phyloP scores from a whole-genome alignment of 2,888 invertebrate species.

The Drosophila falleni region DNA sequence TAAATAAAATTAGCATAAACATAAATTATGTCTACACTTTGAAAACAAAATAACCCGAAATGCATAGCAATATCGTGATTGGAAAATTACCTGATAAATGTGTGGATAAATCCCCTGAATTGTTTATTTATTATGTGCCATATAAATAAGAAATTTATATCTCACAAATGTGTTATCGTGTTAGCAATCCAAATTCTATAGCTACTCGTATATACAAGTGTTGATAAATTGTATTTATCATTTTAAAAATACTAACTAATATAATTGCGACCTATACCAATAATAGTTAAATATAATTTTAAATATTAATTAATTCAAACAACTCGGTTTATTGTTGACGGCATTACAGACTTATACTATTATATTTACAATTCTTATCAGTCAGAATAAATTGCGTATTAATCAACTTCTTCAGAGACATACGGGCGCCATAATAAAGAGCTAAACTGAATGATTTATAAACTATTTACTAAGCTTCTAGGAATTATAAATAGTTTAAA shows the following conservation, averaged over 20 bases:
- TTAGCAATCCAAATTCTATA: neutral
- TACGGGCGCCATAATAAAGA: slow-evolving; percentile 21
- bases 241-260: neutral
- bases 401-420: slow-evolving; percentile 18
- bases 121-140: neutral
- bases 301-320: neutral
- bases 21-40: slow-evolving; percentile 45
- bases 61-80: slow-evolving; percentile 28
- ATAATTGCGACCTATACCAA: slow-evolving; percentile 4
- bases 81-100: slow-evolving; percentile 13
- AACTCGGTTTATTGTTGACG: slow-evolving; percentile 11
- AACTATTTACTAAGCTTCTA: neutral
- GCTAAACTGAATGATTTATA: neutral
- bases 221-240: neutral
- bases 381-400: slow-evolving; percentile 6
- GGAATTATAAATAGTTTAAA: slow-evolving; percentile 2
- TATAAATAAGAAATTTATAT: neutral
- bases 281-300: neutral
- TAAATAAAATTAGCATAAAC: slow-evolving; percentile 54
- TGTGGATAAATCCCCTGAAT: neutral
- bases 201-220: neutral
- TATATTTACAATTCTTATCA: slow-evolving; percentile 31
- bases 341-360: neutral
- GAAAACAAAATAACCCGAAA: slow-evolving; percentile 41
- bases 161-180: neutral